A percentile compares a stretch with the other conserved stretches of the same genome.
Evolutionary conservation across 2,797 vertebrate genomes (phyloP).

Genomic region (Hybognathus amarus): DNA sequence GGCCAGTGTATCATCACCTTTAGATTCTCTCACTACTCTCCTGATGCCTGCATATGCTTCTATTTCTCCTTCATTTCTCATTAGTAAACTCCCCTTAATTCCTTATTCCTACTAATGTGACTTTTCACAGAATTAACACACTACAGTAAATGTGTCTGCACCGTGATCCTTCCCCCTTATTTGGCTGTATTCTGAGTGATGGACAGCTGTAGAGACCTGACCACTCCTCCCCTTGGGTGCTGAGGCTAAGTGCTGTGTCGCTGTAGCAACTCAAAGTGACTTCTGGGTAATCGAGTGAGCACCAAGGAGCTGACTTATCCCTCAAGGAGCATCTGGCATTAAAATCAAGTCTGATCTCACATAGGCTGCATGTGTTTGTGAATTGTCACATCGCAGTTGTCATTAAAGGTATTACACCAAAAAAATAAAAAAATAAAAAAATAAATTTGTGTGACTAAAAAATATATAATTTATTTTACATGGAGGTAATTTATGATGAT

Average conservation of each 20-base stretch:
- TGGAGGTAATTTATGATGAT: neutral
- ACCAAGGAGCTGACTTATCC: conserved; percentile 71
- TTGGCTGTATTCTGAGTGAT: conserved; percentile 28
- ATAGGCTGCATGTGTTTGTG: conserved; percentile 30
- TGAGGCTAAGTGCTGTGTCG: conserved; percentile 72
- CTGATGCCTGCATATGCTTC: neutral
- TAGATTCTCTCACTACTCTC: neutral
- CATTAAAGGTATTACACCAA: neutral
- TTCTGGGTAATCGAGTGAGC: conserved; percentile 75
- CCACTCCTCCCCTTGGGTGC: conserved; percentile 51
- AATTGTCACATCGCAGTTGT: neutral
- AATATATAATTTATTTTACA: neutral
- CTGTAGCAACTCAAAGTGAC: conserved; percentile 67
- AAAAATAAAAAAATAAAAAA: neutral
- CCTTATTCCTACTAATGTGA: neutral
- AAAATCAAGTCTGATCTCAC: conserved; percentile 64
- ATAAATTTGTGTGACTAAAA: neutral
- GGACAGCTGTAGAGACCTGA: conserved; percentile 41
- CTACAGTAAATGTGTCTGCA: neutral
- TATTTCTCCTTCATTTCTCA: neutral
- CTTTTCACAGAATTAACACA: neutral
- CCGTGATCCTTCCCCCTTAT: neutral
- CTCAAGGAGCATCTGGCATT: conserved; percentile 75
- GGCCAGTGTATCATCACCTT: neutral
- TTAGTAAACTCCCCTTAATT: neutral